Evolutionary conservation across 2,113 vertebrate genomes (phyloP).

Genomic region (Natator depressus): DNA sequence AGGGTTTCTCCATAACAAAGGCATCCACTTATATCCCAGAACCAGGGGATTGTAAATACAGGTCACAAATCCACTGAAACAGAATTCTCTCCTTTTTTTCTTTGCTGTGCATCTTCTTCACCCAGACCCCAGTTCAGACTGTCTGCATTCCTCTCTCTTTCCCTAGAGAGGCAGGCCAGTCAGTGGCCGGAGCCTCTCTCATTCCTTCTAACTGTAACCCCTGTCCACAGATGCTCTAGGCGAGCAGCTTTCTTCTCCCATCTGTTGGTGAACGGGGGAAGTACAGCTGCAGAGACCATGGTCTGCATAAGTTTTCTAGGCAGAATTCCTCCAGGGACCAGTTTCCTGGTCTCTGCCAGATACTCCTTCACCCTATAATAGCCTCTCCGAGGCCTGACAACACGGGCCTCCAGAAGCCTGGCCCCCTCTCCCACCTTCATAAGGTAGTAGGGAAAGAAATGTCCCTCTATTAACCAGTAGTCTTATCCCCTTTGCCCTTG

Average conservation of each 20-base stretch:
- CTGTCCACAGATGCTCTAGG: no score
- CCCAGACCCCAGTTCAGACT: neutral
- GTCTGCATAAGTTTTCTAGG: neutral
- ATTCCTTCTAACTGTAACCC: no score
- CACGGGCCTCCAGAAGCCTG: no score
- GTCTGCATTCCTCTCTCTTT: neutral
- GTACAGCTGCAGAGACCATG: neutral
- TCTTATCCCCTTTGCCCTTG: no score
- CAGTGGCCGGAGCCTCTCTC: no score
- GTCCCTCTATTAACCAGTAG: no score
- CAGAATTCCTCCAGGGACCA: neutral
- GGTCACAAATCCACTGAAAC: neutral
- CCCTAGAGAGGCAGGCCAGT: neutral
- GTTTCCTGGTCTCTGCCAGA: no score
- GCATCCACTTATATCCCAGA: neutral
- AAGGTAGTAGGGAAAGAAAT: no score
- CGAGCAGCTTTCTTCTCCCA: no score
- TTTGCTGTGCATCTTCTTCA: neutral
- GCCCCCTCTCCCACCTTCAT: no score
- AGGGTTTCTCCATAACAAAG: neutral
- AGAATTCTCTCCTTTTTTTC: neutral
- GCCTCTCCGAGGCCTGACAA: no score
- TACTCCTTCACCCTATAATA: no score
- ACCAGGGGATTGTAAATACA: neutral
- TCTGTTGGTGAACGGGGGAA: neutral